Base-by-base conservation (phyloP, 2,113 vertebrate species). In the Caranx ignobilis region DNA sequence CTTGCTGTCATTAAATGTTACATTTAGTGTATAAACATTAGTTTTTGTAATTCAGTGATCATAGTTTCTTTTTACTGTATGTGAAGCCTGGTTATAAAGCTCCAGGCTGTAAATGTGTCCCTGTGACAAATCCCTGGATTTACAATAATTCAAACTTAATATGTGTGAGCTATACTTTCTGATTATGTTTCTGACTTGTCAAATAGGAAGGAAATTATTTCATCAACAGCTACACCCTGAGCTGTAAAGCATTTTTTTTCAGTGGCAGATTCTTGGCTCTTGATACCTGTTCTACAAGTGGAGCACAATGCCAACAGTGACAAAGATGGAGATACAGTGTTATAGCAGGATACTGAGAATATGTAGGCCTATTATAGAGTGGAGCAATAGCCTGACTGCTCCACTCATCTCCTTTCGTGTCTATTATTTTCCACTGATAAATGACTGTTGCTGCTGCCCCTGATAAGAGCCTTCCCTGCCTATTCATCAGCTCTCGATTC, bases 401-500 rank as follows among this genome's bases (percentile, higher is more conserved):
- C 72, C 75, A 77, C 85, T 89, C 90, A 83, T 91, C 82, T 80
- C 75, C 69, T 82, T 55, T 85, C 18, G 63, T 79, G 86, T 79
- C 87, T 76, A 92, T 93, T 93, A 90, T 93, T 88, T 84, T 91
- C 85, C 79, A 31, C 90, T 96, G 95, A 96, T 94, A 94, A 95
- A 95, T 95, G 94, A 94, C 93, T 94, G 93, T 94, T 83, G 74
- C 90, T 92, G 93, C 94, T 93, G 93, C 81, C 90, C 87, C 91
- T 91, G 95, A 95, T 95, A 94, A 93, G 83, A 94, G 88, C 89
- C 91, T 93, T 94, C 94, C 94, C 92, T 93, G 93, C 92, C 92
- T 93, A 92, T 95, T 94, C 92, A 94, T 95, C 94, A 89, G 87
- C 92, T 93, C 88, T 93, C 92, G 89, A 90, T 94, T 93, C 88